phyloP scores from a whole-genome alignment of 2,888 invertebrate genomes.

The Ectemnius continuus region DNA sequence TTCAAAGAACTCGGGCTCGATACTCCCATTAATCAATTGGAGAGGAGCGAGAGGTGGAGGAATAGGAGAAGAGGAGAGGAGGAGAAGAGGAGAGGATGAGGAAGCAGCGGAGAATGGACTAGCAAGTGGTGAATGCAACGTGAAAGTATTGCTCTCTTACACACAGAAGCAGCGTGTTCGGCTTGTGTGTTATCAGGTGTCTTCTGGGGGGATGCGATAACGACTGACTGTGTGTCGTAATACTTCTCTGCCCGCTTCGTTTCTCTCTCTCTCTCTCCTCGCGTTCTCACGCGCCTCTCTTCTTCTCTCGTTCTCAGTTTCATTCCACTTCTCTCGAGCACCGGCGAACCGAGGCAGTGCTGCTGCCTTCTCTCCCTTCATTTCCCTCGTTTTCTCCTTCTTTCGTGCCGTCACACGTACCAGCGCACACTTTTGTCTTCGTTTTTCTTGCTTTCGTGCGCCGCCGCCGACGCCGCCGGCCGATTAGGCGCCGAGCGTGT shows the following conservation, averaged over 20 bases:
- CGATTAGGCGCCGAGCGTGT: conserved; percentile 63
- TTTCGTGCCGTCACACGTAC: conserved; percentile 3
- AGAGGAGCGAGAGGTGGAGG: not conserved
- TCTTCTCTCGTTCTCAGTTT: conserved; percentile 8
- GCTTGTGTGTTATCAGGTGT: conserved; percentile 56
- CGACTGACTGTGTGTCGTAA: conserved; percentile 51
- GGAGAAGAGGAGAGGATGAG: too few species aligned
- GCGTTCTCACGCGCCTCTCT: conserved; percentile 24
- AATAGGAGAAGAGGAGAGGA: too few species aligned
- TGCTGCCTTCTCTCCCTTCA: conserved; percentile 9
- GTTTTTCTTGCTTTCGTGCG: conserved; percentile 26
- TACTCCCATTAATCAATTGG: conserved; percentile 52
- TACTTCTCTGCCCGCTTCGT: conserved; percentile 6
- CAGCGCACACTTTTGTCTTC: conserved; percentile 27
- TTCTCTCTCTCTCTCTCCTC: too few species aligned
- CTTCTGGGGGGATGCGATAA: conserved; percentile 50
- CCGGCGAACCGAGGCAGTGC: conserved; percentile 1
- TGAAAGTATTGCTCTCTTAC: conserved; percentile 28
- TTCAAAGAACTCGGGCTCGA: conserved; percentile 34
- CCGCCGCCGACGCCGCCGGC: conserved; percentile 32
- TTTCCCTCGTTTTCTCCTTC: conserved; percentile 13
- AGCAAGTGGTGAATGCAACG: conserved; percentile 43
- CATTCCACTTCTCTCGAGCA: not conserved
- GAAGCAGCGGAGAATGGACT: conserved; percentile 25
- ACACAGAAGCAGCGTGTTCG: conserved; percentile 28